Evolutionary conservation across 2,888 invertebrate species (phyloP), one percentile per base, ranked within the genome.

Genomic region (Campopleginae sp.): DNA sequence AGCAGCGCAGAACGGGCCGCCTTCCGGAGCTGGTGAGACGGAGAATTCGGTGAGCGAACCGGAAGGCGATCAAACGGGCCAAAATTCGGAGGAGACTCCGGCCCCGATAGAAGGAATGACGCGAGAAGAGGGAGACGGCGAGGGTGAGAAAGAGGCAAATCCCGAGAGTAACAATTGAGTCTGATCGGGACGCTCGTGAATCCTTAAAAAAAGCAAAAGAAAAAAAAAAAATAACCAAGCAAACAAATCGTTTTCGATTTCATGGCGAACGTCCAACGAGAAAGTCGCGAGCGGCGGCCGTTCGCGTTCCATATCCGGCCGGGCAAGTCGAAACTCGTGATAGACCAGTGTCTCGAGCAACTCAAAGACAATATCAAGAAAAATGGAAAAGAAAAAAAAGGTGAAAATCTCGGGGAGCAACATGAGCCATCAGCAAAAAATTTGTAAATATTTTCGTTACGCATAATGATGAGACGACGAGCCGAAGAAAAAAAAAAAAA

Each of bases 71-170:
- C 82, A 86, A 79, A 81, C 85, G 27, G 58, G 58, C n/a, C 77
- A 85, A 23, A 74, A 72, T n/a, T 80, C 85, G 12, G 88, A 87
- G 44, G 85, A 87, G 27, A 71, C 85, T 10, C 83, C 88, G 19
- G 91, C 92, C 12, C 92, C 92, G 10, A 94, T 93, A 48, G 94
- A 95, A 88, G 94, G 94, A 81, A 95, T 95, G 95, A 94, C 95
- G 54, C 93, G 95, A 61, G 95, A 95, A 88, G 95, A 94, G 85
- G 95, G 95, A 6, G 95, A 95, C 80, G 95, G 95, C 17, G 93
- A 94, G 87, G 93, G 92, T 65, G 92, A 93, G 80, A 92, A 92
- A 83, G 93, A 93, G 83, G 86, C 88, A 23, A 93, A 90, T 87
- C 90, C 93, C 3, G 93, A 94, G 84, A 91, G 87, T 88, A 91